Conservation (phyloP, 2,113 vertebrate genomes). For the Semicossyphus pulcher region DNA sequence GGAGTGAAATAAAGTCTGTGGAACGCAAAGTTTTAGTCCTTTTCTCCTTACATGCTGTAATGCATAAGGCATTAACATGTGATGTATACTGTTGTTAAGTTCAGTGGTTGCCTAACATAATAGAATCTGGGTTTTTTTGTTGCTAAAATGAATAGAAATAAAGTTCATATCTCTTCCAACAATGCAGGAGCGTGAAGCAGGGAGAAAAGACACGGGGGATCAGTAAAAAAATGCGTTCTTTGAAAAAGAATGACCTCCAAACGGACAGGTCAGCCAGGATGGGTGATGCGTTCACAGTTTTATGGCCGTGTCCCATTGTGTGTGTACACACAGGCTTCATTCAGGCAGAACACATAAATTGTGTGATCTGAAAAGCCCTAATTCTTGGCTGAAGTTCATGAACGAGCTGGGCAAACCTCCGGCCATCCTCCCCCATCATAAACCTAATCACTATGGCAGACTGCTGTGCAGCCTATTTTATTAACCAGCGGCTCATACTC, state of each 20-base stretch:
- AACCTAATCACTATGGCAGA: slow-evolving; percentile 58
- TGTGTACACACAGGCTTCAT: slow-evolving; percentile 60
- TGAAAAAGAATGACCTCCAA: slow-evolving; percentile 46
- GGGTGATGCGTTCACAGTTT: slow-evolving; percentile 48
- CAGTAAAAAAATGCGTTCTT: slow-evolving; percentile 34
- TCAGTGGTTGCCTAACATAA: neutral
- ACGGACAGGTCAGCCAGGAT: slow-evolving; percentile 35
- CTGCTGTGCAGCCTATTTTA: slow-evolving; percentile 39
- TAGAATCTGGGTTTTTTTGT: neutral
- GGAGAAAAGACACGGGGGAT: slow-evolving; percentile 16
- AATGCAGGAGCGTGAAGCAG: neutral
- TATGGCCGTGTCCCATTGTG: slow-evolving; percentile 60
- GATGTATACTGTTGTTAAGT: neutral
- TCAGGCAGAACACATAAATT: slow-evolving; percentile 63
- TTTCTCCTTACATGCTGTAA: neutral
- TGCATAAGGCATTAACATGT: neutral
- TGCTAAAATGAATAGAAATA: neutral
- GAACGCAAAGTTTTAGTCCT: neutral
- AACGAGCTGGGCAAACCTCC: slow-evolving; percentile 54
- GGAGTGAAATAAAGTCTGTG: slow-evolving; percentile 15
- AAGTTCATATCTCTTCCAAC: neutral
- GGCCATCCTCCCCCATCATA: slow-evolving; percentile 45
- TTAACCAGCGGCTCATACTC: slow-evolving; percentile 20
- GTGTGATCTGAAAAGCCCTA: slow-evolving; percentile 61
- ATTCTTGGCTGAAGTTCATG: slow-evolving; percentile 64